These are phyloP conservation scores for Tipula unca DNA, from an alignment of 2,888 invertebrate genomes.

Conservation along the genomic window DNA sequence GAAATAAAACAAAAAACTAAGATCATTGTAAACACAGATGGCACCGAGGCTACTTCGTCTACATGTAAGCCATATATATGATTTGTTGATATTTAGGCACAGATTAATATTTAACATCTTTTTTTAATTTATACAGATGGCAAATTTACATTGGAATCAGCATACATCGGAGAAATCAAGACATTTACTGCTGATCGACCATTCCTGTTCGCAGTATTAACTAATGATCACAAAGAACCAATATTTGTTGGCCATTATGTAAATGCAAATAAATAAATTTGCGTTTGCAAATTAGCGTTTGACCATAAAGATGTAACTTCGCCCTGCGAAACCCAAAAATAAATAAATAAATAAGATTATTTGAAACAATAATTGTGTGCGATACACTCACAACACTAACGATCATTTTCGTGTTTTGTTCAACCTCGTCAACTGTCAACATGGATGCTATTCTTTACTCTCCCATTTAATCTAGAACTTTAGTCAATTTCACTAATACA, in stretches of 20 bases:
- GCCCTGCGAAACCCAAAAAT: too few species aligned
- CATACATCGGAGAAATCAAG: background rate
- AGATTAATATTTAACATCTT: background rate
- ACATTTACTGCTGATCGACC: background rate
- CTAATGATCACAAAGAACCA: background rate
- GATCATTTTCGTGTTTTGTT: too few species aligned
- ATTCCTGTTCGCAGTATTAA: background rate
- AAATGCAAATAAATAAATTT: constrained; percentile 10
- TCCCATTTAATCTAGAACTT: too few species aligned
- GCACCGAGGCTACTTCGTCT: background rate
- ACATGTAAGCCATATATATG: background rate
- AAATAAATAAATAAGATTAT: too few species aligned
- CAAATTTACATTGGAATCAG: background rate
- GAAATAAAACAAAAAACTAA: constrained; percentile 14
- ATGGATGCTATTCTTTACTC: too few species aligned
- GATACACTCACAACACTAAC: too few species aligned
- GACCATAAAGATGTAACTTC: too few species aligned
- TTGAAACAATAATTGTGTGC: too few species aligned
- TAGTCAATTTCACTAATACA: too few species aligned
- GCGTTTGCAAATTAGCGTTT: too few species aligned
- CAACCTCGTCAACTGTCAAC: too few species aligned
- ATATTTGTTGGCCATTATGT: constrained; percentile 2
- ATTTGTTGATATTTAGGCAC: background rate
- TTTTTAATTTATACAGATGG: background rate
- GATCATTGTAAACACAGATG: constrained; percentile 16